These are phyloP conservation scores for Ceratothoa steindachneri DNA, from an alignment of 2,888 invertebrate species.

Conservation along the genomic window DNA sequence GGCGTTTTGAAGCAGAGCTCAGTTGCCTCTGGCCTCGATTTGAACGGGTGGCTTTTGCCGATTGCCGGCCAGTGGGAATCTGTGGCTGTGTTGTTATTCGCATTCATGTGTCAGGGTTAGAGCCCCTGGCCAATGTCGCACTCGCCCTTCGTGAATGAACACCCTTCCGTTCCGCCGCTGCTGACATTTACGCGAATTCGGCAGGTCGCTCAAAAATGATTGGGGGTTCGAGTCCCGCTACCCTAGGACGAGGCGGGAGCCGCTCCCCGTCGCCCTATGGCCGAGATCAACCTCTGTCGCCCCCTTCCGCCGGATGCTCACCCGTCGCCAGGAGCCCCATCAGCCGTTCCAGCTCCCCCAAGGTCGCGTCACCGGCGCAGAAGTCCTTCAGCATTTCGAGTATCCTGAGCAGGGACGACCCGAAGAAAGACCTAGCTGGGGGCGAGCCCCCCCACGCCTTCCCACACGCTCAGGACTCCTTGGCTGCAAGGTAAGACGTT, in stretches of 20 bases:
- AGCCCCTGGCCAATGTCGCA: too few relatives aligned
- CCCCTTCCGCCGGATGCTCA: constrained; percentile 24
- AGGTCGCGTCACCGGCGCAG: constrained; percentile 35
- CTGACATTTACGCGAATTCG: too few relatives aligned
- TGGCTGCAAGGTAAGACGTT: constrained; percentile 44
- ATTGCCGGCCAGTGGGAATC: too few relatives aligned
- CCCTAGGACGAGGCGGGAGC: constrained; percentile 17
- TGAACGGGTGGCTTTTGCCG: too few relatives aligned
- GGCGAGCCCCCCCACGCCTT: constrained; percentile 27
- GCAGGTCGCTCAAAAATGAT: constrained; percentile 36
- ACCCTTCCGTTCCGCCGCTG: too few relatives aligned
- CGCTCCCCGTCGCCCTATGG: constrained; percentile 20
- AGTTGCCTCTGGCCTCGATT: too few relatives aligned
- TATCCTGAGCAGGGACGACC: constrained; percentile 47
- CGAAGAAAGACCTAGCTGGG: constrained; percentile 33
- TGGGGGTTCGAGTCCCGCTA: constrained; percentile 24
- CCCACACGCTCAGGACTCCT: constrained; percentile 29
- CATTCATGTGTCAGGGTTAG: too few relatives aligned
- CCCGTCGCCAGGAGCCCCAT: constrained; percentile 31
- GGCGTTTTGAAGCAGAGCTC: background rate
- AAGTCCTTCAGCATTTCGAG: constrained; percentile 48
- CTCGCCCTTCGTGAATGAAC: too few relatives aligned
- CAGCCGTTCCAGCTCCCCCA: constrained; percentile 34
- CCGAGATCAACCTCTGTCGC: background rate
- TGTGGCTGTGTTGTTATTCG: too few relatives aligned